phyloP scores from a whole-genome alignment of 2,888 invertebrate species.

The Ochropleura leucogaster region DNA sequence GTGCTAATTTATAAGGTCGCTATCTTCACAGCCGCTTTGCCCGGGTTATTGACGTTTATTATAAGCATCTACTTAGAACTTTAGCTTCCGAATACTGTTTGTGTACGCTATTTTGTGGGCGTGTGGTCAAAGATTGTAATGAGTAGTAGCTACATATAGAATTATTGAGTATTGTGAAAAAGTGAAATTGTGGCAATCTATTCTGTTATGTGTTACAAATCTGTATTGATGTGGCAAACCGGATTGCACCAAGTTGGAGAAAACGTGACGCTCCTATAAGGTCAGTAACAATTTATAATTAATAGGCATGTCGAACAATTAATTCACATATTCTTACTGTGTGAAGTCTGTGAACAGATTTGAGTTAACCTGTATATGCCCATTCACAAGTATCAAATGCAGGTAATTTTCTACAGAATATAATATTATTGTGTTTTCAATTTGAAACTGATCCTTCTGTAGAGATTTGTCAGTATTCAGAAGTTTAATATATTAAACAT shows the following conservation, averaged over 20 bases:
- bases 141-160: constrained; percentile 47
- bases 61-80: constrained; percentile 75
- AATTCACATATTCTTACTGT: constrained; percentile 14
- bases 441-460: not conserved
- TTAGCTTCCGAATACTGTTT: constrained; percentile 82
- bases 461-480: not conserved
- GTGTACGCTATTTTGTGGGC: constrained; percentile 82
- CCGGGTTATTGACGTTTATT: constrained; percentile 88
- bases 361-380: not conserved
- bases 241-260: constrained; percentile 85
- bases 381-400: not conserved
- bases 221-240: constrained; percentile 89
- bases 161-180: constrained; percentile 68
- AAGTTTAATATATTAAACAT: not conserved
- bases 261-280: constrained; percentile 88
- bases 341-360: not conserved
- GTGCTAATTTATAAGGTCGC: constrained; percentile 34
- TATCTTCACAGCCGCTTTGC: constrained; percentile 73
- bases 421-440: not conserved
- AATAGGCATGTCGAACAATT: constrained; percentile 28
- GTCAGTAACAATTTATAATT: constrained; percentile 78
- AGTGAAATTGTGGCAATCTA: constrained; percentile 76
- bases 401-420: constrained; percentile 1
- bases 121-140: constrained; percentile 74
- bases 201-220: constrained; percentile 83